Evolutionary conservation across 2,113 vertebrate genomes (phyloP).

Genomic region (Sialia sialis): DNA sequence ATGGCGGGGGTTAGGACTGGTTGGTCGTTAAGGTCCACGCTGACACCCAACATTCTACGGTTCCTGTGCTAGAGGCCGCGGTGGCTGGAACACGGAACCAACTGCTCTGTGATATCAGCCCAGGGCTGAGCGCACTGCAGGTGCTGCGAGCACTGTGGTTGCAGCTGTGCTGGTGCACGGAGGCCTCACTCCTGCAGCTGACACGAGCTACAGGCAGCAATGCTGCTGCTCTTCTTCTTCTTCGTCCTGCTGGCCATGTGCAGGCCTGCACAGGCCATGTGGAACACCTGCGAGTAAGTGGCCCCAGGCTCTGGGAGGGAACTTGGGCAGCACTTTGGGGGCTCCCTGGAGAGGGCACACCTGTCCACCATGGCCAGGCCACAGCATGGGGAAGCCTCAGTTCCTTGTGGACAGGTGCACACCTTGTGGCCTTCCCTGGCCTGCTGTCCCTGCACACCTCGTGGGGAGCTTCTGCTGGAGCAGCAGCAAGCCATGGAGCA

Average conservation of each 20-base stretch:
- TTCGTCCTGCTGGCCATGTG: not conserved
- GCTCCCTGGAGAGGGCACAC: not conserved
- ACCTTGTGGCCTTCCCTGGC: not conserved
- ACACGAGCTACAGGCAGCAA: not conserved
- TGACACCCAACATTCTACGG: not conserved
- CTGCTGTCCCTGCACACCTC: not conserved
- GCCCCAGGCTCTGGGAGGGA: not conserved
- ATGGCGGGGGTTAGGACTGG: not conserved
- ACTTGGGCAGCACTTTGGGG: not conserved
- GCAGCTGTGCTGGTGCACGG: fast-evolving
- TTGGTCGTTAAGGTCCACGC: fast-evolving
- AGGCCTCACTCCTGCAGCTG: fast-evolving
- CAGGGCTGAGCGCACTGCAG: fast-evolving
- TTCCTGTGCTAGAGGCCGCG: not conserved
- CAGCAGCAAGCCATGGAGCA: not conserved
- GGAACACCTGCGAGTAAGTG: not conserved
- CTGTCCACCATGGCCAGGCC: fast-evolving
- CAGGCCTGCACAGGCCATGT: not conserved
- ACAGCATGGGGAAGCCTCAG: not conserved
- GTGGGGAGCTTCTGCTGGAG: not conserved
- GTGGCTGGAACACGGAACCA: fast-evolving
- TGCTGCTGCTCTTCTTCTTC: not conserved
- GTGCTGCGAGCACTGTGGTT: fast-evolving
- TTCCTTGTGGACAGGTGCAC: not conserved
- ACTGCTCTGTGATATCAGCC: not conserved